Base-by-base conservation (phyloP, 2,797 vertebrate species). In the Tarsius wallacei region DNA sequence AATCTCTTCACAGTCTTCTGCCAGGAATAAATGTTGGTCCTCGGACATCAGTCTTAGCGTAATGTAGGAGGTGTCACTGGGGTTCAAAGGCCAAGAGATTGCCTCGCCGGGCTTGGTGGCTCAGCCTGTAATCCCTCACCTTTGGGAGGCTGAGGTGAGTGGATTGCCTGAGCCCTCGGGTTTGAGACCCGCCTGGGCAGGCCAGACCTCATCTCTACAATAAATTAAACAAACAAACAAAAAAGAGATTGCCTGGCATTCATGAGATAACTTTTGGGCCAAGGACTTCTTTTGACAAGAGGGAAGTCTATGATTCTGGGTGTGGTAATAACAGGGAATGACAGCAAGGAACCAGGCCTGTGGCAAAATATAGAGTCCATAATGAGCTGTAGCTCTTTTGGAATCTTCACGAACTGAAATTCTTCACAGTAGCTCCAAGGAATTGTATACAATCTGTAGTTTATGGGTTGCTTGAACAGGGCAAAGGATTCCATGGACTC, bases 1-100 rank as follows among this genome's bases (percentile, higher is more conserved):
- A 97, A 78, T 77, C 36, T 91, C 87, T 87, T 91, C 81, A 87
- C 47, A 91, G 36, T 68, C 77, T 33, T 83, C 57, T 80, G 59
- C 87, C 63, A 49, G 70, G 87, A 80, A 95, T 91, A 89, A 87
- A 90, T 77, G 51, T 53, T 55, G 63, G 82, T 90, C 86, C 82
- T 64, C 8, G 36, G 70, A 96, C 66, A 87, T 85, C n/a, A 71
- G 66, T 74, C 68, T 90, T 51, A 57, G 63, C 66, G 70, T 70
- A 84, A 94, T 3, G 13, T 83, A 77, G 70, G 81, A 87, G 78
- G 64, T 78, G 61, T 76, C 74, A 12, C 81, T 68, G 36, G 78
- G 55, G 42, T 74, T 95, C 84, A 64, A 6, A 71, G 76, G 55
- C 33, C 64, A 81, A 83, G 70, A 94, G 71, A 63, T 63, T 78